Conservation (phyloP, 2,113 vertebrate species). For the Coptodon bakossiorum region DNA sequence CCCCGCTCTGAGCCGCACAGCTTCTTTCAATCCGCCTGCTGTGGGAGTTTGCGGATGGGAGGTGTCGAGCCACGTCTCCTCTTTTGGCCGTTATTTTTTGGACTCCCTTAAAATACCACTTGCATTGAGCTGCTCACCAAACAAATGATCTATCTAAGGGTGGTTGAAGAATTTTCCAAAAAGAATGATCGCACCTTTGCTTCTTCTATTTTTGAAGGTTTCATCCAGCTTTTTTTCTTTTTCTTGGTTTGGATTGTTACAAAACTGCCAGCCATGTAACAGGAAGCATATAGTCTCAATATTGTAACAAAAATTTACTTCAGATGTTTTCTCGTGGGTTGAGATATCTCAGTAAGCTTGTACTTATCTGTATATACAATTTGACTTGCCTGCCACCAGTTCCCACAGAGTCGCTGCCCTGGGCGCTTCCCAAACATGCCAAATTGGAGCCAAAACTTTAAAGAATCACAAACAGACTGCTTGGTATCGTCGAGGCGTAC, state of each 20-base stretch:
- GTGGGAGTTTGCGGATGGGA: not conserved
- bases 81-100: not conserved
- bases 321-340: not conserved
- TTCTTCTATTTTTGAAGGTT: not conserved
- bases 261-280: not conserved
- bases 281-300: not conserved
- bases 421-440: not conserved
- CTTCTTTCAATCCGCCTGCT: not conserved
- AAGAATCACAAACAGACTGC: not conserved
- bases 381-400: not conserved
- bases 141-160: not conserved
- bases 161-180: not conserved
- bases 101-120: not conserved
- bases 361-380: not conserved
- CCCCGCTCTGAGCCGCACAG: not conserved
- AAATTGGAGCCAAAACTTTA: not conserved
- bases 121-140: not conserved
- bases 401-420: not conserved
- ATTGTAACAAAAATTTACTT: not conserved
- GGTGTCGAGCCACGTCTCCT: not conserved
- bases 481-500: not conserved
- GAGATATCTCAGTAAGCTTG: not conserved
- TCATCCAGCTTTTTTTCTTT: not conserved
- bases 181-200: not conserved
- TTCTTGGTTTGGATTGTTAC: not conserved